Percentiles rank a stretch among this genome's conserved stretches.
Evolutionary conservation across 2,797 vertebrate genomes (phyloP).

Genomic region (Lutjanus argentimaculatus): DNA sequence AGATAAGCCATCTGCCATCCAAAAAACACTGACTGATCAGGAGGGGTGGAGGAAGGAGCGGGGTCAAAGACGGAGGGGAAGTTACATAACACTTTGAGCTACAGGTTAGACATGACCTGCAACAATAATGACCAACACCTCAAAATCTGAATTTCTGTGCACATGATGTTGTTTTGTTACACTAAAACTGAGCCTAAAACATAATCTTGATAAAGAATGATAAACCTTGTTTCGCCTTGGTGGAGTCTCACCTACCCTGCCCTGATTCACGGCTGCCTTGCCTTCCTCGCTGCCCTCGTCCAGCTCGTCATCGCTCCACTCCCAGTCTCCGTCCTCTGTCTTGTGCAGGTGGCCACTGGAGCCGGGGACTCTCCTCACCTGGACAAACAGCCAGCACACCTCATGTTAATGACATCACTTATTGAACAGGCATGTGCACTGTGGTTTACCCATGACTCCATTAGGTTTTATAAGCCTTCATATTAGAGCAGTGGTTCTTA

Average conservation of each 20-base stretch:
- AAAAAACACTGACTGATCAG: slow-evolving; percentile 39
- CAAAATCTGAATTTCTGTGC: not conserved
- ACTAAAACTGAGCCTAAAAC: not conserved
- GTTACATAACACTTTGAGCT: slow-evolving; percentile 23
- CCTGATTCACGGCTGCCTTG: slow-evolving; percentile 93
- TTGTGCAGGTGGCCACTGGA: slow-evolving; percentile 98
- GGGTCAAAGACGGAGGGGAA: slow-evolving; percentile 51
- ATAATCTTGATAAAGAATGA: not conserved
- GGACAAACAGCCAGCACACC: slow-evolving; percentile 29
- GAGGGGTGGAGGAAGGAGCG: slow-evolving; percentile 24
- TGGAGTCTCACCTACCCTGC: slow-evolving; percentile 87
- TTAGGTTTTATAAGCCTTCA: slow-evolving; percentile 1
- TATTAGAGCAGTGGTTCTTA: not conserved
- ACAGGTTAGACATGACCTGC: slow-evolving; percentile 38
- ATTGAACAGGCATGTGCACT: not conserved
- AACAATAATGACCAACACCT: slow-evolving; percentile 17
- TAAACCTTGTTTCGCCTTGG: not conserved
- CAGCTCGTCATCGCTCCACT: slow-evolving; percentile 99
- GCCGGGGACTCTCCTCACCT: slow-evolving; percentile 97
- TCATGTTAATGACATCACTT: not conserved
- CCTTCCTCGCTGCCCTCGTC: slow-evolving; percentile 96
- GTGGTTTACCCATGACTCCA: slow-evolving; percentile 17
- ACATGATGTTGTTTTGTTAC: not conserved
- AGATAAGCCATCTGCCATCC: slow-evolving; percentile 64
- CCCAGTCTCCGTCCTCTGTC: slow-evolving; percentile 98